Evolutionary conservation across 2,113 vertebrate genomes (phyloP), one percentile per base, ranked within the genome.

Genomic region (Heterochromis multidens): DNA sequence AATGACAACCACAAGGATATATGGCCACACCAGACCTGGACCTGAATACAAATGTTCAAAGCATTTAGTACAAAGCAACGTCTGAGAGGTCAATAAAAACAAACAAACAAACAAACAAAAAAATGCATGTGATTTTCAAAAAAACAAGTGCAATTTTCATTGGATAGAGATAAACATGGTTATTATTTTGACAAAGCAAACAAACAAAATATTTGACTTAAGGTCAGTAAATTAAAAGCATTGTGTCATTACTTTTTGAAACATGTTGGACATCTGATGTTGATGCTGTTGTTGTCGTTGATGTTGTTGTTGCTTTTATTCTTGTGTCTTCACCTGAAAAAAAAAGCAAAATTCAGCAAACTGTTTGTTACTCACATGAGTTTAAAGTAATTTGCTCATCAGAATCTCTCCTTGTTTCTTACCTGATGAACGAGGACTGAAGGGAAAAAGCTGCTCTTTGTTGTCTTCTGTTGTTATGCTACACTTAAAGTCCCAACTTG

Each of bases 231-330:
- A 13, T 8, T 6, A 43, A 46, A 46, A 11, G 3, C n/a, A n/a
- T n/a, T 46, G 10, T 46, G 12, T 46, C 13, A 14, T 4, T 46
- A 46, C 43, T 4, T 3, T 46, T 43, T 7, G 10, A 70, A 70
- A 16, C 23, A 46, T 9, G 12, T 49, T 25, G 23, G 63, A 25
- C 43, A 70, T 33, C 16, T 11, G 23, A 37, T 67, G 35, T 1
- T 37, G 43, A 3, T 70, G 43, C 0, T n/a, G 46, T 8, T 25
- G 7, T 6, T 58, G 49, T 0, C 6, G 27, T 4, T 35, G 16
- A 27, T 76, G 19, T 5, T 16, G 27, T 8, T 72, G 29, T 10
- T 37, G 7, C 3, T 10, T 25, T 23, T 21, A n/a, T 57, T 70
- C 8, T 7, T 58, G 19, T 13, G 14, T 40, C 11, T 13, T 81